Percentiles rank a stretch among this genome's conserved stretches.
phyloP scores from a whole-genome alignment of 2,797 vertebrate genomes.

The Sebastes itinus region DNA sequence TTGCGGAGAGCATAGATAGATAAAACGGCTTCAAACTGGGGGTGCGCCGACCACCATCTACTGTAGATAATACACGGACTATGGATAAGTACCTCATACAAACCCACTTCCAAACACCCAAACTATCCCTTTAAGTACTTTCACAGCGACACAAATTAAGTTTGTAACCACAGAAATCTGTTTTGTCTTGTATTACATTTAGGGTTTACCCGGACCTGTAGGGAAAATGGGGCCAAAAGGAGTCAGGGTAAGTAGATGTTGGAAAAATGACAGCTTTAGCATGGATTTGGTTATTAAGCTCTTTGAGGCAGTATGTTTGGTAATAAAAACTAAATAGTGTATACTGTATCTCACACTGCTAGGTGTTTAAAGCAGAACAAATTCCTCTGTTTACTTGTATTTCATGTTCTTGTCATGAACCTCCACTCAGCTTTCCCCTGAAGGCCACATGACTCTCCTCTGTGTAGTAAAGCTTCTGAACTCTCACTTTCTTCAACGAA shows the following conservation, averaged over 20 bases:
- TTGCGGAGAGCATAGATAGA: no score
- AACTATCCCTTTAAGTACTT: neutral
- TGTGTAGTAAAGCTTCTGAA: neutral
- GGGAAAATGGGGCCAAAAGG: constrained; percentile 93
- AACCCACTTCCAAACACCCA: no score
- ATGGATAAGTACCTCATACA: no score
- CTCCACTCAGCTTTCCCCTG: neutral
- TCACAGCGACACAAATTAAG: neutral
- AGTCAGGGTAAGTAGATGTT: constrained; percentile 85
- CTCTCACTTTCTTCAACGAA: constrained; percentile 28
- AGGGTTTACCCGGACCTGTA: constrained; percentile 95
- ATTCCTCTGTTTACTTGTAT: neutral
- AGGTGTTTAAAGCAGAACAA: neutral
- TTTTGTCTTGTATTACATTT: constrained; percentile 71
- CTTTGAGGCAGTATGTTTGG: neutral
- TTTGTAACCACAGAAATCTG: constrained; percentile 47
- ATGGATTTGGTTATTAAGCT: neutral
- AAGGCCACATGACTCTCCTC: constrained; percentile 6
- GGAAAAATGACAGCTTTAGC: neutral
- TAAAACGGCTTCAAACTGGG: no score
- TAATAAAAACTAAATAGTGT: neutral
- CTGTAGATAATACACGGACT: no score
- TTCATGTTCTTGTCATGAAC: constrained; percentile 6
- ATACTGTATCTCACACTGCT: neutral
- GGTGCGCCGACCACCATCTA: no score